These are phyloP conservation scores for Brachionus rubens DNA, from an alignment of 1,140 invertebrate genomes.

Conservation along the genomic window DNA sequence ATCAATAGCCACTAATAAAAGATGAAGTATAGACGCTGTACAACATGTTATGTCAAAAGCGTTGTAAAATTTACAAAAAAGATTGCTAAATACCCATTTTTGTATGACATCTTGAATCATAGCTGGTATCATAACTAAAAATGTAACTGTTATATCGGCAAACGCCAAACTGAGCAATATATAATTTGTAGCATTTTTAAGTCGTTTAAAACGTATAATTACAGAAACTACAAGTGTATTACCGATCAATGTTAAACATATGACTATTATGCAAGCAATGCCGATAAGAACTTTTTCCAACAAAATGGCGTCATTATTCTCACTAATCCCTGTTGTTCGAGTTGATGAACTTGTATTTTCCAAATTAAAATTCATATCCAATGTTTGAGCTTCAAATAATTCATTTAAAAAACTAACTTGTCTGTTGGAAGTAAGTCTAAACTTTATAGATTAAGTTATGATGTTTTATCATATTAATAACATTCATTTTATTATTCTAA, in stretches of 20 bases:
- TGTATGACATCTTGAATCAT: constrained; percentile 32
- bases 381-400: too few species aligned
- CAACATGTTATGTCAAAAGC: constrained; percentile 45
- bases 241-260: constrained; percentile 38
- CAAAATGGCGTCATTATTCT: neutral
- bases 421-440: too few species aligned
- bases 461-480: too few species aligned
- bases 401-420: too few species aligned
- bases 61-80: constrained; percentile 46
- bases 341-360: too few species aligned
- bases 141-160: constrained; percentile 82
- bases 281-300: neutral
- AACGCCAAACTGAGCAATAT: constrained; percentile 84
- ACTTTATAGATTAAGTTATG: too few species aligned
- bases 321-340: neutral
- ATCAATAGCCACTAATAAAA: constrained; percentile 44
- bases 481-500: too few species aligned
- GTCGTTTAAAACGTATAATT: neutral
- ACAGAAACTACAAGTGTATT: constrained; percentile 25
- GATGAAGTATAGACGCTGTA: constrained; percentile 46
- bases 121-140: constrained; percentile 66
- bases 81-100: constrained; percentile 24
- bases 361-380: too few species aligned
- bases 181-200: constrained; percentile 71
- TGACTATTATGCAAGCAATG: constrained; percentile 27